A percentile compares a stretch with the other conserved stretches of the same genome.
These are phyloP conservation scores for Hylia prasina DNA, from an alignment of 2,113 vertebrate species.

Conservation along the genomic window DNA sequence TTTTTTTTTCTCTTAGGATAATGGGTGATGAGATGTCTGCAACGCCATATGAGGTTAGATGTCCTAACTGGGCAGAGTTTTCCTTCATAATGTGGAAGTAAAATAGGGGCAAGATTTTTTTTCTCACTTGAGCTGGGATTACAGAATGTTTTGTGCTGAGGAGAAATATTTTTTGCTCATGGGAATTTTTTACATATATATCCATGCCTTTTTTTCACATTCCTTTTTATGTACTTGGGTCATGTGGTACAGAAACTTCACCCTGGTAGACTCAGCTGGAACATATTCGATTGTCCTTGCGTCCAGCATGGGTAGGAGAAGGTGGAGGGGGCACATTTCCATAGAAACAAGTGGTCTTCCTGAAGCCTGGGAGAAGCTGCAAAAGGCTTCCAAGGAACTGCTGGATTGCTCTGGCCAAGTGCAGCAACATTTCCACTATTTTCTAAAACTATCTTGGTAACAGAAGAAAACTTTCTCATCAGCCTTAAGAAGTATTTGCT, in stretches of 20 bases:
- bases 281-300: neutral
- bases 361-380: neutral
- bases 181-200: neutral
- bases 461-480: neutral
- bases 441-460: neutral
- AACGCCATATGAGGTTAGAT: constrained; percentile 74
- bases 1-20: constrained; percentile 58
- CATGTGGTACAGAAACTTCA: neutral
- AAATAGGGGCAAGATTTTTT: neutral
- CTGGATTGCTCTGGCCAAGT: neutral
- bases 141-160: neutral
- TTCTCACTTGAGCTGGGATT: neutral
- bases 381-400: neutral
- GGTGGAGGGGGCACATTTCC: neutral
- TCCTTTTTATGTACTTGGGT: neutral
- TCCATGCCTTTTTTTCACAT: neutral
- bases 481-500: neutral
- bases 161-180: neutral
- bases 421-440: neutral
- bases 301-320: neutral
- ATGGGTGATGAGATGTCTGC: constrained; percentile 75
- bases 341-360: neutral
- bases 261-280: neutral
- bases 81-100: neutral
- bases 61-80: neutral